Percentiles rank a stretch among this genome's conserved stretches.
phyloP scores from a whole-genome alignment of 2,797 vertebrate species.

The Menidia menidia region DNA sequence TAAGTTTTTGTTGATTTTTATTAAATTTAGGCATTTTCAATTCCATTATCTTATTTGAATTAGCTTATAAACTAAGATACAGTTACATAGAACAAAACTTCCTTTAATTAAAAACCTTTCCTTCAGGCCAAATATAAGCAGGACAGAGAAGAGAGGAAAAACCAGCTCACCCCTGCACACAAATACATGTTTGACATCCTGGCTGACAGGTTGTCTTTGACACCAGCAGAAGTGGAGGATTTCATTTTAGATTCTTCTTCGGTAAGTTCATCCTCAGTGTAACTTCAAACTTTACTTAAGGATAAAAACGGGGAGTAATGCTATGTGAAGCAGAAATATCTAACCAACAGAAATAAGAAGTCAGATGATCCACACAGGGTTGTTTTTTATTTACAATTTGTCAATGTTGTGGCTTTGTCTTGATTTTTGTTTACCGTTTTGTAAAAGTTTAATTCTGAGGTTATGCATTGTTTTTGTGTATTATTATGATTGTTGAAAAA shows the following conservation, averaged over 20 bases:
- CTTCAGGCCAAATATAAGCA: conserved; percentile 79
- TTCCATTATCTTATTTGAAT: neutral
- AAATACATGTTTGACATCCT: conserved; percentile 86
- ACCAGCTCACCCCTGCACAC: conserved; percentile 77
- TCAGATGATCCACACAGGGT: neutral
- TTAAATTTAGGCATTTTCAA: neutral
- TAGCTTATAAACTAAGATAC: neutral
- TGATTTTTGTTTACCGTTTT: neutral
- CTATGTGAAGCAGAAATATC: neutral
- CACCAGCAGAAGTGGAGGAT: conserved; percentile 77
- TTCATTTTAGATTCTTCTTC: conserved; percentile 84
- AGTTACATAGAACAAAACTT: neutral
- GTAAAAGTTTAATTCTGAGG: neutral
- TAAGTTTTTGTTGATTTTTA: conserved; percentile 15
- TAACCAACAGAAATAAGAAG: neutral
- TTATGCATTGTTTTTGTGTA: neutral
- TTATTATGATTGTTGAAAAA: neutral
- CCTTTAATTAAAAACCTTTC: conserved; percentile 15
- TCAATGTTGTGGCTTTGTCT: neutral
- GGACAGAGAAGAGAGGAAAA: conserved; percentile 79
- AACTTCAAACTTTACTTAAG: neutral
- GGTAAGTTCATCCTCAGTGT: conserved; percentile 74
- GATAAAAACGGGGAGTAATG: neutral
- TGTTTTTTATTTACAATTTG: neutral
- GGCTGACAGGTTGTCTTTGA: conserved; percentile 72